These are phyloP conservation scores for Parazoanthus darwini DNA, from an alignment of 92 coral and sea anemone species.

Conservation along the genomic window DNA sequence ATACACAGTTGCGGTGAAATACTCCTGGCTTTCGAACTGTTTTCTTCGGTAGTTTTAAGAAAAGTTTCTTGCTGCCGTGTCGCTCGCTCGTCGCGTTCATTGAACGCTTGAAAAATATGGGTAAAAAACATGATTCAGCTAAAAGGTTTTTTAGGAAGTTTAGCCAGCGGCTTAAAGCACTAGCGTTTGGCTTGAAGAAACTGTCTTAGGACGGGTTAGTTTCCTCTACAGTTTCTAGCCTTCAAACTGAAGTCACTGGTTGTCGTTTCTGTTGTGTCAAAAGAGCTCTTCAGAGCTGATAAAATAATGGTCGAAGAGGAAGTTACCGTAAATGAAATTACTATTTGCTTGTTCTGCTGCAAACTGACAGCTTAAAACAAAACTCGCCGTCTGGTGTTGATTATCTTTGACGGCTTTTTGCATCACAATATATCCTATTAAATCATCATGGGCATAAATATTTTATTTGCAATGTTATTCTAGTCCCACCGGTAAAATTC, in stretches of 20 bases:
- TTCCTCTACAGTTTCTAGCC: neutral
- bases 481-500: neutral
- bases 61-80: neutral
- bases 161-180: neutral
- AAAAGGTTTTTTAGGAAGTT: neutral
- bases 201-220: neutral
- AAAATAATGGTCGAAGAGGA: neutral
- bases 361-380: conserved; percentile 1
- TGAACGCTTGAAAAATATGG: conserved; percentile 34
- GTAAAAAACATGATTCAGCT: conserved; percentile 21
- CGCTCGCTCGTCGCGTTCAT: conserved; percentile 22
- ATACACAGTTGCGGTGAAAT: neutral
- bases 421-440: neutral
- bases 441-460: neutral
- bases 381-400: neutral
- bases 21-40: neutral
- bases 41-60: neutral
- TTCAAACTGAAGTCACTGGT: too few relatives aligned
- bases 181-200: neutral
- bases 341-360: neutral
- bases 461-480: neutral
- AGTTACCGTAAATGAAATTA: neutral
- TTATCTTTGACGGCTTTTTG: neutral
- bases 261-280: neutral
- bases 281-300: neutral